Percentiles rank a stretch among this genome's conserved stretches.
These are phyloP conservation scores for Ectemnius lituratus DNA, from an alignment of 2,888 invertebrate species.

Conservation along the genomic window DNA sequence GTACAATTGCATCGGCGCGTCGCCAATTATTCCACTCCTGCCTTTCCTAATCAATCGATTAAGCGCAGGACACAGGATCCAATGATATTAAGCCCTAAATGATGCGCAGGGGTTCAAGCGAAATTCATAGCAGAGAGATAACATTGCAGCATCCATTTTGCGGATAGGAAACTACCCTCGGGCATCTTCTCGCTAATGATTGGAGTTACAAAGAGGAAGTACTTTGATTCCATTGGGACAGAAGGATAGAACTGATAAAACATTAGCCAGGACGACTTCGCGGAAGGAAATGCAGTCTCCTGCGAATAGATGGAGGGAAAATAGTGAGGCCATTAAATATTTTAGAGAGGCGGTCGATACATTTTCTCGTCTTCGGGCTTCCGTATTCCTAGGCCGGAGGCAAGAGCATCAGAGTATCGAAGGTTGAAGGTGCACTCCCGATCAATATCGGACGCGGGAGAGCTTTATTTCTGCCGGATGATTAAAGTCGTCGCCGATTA, in stretches of 20 bases:
- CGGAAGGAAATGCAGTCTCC: neutral
- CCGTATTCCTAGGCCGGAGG: no score
- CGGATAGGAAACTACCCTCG: no score
- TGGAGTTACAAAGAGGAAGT: no score
- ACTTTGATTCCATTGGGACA: no score
- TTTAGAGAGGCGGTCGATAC: neutral
- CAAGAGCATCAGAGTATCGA: no score
- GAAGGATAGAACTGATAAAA: no score
- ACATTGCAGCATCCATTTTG: no score
- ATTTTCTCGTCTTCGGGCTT: neutral
- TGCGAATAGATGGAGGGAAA: neutral
- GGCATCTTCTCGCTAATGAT: no score
- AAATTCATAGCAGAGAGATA: no score
- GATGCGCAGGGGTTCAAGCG: no score
- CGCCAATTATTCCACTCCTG: slow-evolving; percentile 20
- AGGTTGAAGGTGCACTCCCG: no score
- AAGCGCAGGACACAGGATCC: neutral
- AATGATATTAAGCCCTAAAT: no score
- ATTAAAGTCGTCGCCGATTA: neutral
- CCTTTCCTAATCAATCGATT: neutral
- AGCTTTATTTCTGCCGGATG: neutral
- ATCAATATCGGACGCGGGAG: neutral
- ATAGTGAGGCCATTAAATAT: neutral
- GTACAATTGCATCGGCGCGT: neutral
- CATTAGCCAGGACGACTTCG: neutral